phyloP scores from a whole-genome alignment of 92 coral and sea anemone species.

The Zoanthus gigantus region DNA sequence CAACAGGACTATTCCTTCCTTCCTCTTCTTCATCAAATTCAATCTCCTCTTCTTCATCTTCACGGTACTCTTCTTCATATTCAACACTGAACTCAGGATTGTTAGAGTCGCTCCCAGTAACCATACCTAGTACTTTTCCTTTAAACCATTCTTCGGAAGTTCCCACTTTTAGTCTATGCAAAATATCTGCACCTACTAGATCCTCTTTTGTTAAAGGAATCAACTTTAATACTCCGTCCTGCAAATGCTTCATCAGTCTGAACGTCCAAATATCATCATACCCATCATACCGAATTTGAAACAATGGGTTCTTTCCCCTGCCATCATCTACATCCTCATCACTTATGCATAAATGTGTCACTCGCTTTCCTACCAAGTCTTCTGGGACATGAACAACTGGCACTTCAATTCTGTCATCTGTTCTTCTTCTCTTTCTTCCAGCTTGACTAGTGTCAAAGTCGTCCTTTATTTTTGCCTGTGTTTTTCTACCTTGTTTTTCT shows the following conservation, averaged over 20 bases:
- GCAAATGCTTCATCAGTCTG: constrained; percentile 20
- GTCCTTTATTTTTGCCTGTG: background rate
- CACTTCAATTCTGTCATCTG: background rate
- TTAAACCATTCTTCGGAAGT: constrained; percentile 10
- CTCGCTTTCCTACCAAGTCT: constrained; percentile 37
- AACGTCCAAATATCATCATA: constrained; percentile 1
- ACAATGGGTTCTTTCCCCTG: constrained; percentile 7
- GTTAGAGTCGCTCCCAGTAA: constrained; percentile 6
- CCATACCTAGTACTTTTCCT: constrained; percentile 11
- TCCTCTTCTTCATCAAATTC: background rate
- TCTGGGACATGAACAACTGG: constrained; percentile 31
- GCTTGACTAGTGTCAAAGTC: background rate
- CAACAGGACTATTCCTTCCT: background rate
- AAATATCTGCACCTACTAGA: constrained; percentile 11
- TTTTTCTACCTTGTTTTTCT: background rate
- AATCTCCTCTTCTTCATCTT: background rate
- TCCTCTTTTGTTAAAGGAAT: constrained; percentile 3
- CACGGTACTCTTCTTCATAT: constrained; percentile 16
- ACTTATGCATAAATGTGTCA: constrained; percentile 17
- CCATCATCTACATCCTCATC: constrained; percentile 27
- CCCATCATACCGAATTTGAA: constrained; percentile 14
- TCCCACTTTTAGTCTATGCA: constrained; percentile 20
- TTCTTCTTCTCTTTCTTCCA: background rate
- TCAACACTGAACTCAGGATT: constrained; percentile 39
- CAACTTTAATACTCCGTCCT: constrained; percentile 20